A percentile compares a stretch with the other conserved stretches of the same genome.
Evolutionary conservation across 2,888 invertebrate species (phyloP).

Genomic region (Phortica magna): DNA sequence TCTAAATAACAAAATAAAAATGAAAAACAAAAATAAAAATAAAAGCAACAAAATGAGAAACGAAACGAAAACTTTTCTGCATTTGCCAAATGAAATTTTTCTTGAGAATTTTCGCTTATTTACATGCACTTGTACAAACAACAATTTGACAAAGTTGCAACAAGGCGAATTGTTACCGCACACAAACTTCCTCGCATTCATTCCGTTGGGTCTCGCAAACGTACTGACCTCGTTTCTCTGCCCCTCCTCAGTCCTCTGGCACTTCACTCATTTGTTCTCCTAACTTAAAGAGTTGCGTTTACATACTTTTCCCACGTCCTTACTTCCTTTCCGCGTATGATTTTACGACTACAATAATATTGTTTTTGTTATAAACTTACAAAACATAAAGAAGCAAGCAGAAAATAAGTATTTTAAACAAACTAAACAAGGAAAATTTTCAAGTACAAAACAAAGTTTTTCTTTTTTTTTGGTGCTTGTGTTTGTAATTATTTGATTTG

Average conservation of each 20-base stretch:
- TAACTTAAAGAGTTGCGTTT: neutral
- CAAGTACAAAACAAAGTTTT: neutral
- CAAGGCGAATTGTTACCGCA: neutral
- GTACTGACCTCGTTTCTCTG: neutral
- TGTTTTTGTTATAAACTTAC: neutral
- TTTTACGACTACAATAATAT: neutral
- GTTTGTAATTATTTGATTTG: conserved; percentile 9
- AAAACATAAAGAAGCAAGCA: neutral
- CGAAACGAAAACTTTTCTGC: conserved; percentile 7
- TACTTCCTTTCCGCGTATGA: neutral
- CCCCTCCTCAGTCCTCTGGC: neutral
- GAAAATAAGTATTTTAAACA: neutral
- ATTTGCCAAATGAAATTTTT: conserved; percentile 25
- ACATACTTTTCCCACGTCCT: neutral
- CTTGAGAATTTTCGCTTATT: conserved; percentile 36
- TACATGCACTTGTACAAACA: conserved; percentile 17
- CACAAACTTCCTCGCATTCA: neutral
- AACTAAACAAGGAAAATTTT: neutral
- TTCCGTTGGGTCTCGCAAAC: neutral
- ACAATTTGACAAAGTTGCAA: conserved; percentile 31
- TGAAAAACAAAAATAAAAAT: neutral
- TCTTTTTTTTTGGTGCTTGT: neutral
- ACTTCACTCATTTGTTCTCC: no score
- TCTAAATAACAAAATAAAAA: neutral
- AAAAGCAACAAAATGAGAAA: neutral